Evolutionary conservation across 2,888 invertebrate species (phyloP).

Genomic region (Himalopsyche anomala): DNA sequence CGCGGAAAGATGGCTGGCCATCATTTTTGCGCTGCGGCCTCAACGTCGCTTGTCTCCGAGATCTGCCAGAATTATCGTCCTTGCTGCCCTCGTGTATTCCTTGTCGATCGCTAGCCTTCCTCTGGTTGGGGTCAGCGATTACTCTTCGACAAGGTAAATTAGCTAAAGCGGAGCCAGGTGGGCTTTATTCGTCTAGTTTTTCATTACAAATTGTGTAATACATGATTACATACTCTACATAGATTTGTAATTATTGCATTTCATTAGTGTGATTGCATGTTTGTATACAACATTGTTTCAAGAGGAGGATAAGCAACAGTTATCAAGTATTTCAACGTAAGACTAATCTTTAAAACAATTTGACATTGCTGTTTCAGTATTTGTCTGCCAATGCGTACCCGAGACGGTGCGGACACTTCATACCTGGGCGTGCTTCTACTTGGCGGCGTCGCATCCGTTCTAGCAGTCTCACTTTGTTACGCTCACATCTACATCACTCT

Average conservation of each 20-base stretch:
- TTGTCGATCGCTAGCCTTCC: constrained; percentile 87
- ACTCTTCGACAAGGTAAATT: constrained; percentile 82
- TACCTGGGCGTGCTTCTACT: constrained; percentile 86
- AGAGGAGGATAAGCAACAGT: too few species aligned
- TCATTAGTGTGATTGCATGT: too few species aligned
- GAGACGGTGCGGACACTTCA: constrained; percentile 81
- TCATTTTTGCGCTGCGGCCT: constrained; percentile 88
- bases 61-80: constrained; percentile 86
- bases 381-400: constrained; percentile 91
- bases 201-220: too few species aligned
- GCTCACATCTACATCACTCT: constrained; percentile 90
- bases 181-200: too few species aligned
- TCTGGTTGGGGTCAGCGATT: constrained; percentile 89
- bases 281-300: too few species aligned
- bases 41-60: constrained; percentile 86
- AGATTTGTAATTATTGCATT: too few species aligned
- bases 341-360: background rate
- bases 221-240: too few species aligned
- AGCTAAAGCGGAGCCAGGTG: too few species aligned
- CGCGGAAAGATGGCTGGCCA: constrained; percentile 89
- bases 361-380: constrained; percentile 77
- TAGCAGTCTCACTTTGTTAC: constrained; percentile 90
- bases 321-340: too few species aligned
- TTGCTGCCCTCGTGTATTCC: constrained; percentile 88
- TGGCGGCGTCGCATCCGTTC: constrained; percentile 88